phyloP scores from a whole-genome alignment of 2,888 invertebrate species.

The Epicampocera succincta region DNA sequence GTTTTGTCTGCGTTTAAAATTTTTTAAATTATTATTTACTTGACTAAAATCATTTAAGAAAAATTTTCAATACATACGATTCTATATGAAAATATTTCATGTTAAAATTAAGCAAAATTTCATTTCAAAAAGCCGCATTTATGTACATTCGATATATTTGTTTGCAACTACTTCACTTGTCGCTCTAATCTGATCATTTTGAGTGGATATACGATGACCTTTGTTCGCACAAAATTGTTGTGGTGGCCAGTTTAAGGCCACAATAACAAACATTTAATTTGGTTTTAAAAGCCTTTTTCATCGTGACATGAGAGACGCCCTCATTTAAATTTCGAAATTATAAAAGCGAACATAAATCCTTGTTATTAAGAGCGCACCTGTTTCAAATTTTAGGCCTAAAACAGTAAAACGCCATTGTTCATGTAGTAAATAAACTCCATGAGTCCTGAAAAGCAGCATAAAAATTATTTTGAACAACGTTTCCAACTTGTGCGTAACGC shows the following conservation, averaged over 20 bases:
- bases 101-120: too few relatives aligned
- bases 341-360: background rate
- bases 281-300: slow-evolving; percentile 18
- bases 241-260: slow-evolving; percentile 16
- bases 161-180: too few relatives aligned
- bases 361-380: slow-evolving; percentile 23
- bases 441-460: slow-evolving; percentile 32
- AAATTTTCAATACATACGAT: too few relatives aligned
- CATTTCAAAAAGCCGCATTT: too few relatives aligned
- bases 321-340: background rate
- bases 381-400: slow-evolving; percentile 25
- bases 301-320: slow-evolving; percentile 2
- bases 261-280: slow-evolving; percentile 49
- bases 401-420: slow-evolving; percentile 42
- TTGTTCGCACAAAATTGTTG: slow-evolving; percentile 11
- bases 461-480: slow-evolving; percentile 7
- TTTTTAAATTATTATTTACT: too few relatives aligned
- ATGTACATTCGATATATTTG: too few relatives aligned
- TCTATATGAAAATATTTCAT: too few relatives aligned
- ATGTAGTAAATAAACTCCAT: slow-evolving; percentile 7
- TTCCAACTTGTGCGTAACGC: slow-evolving; percentile 46
- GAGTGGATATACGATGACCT: too few relatives aligned
- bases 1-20: too few relatives aligned
- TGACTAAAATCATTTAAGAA: too few relatives aligned
- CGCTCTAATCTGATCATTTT: background rate